Evolutionary conservation across 2,888 invertebrate genomes (phyloP).

Genomic region (Lycia hirtaria): DNA sequence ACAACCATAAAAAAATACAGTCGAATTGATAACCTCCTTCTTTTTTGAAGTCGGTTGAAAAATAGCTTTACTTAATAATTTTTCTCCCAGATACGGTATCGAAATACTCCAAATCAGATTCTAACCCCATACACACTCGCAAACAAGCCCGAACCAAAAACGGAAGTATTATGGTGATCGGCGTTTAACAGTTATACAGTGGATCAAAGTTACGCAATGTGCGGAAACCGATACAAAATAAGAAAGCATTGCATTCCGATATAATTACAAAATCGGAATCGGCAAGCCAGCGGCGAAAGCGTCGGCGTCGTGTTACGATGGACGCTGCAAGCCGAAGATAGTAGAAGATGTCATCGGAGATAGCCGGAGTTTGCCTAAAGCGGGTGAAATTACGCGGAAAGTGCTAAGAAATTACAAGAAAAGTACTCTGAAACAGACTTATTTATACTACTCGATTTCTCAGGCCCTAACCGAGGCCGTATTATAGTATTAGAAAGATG

Average conservation of each 20-base stretch:
- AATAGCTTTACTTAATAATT: no score
- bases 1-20: no score
- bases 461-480: no score
- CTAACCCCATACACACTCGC: neutral
- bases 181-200: conserved; percentile 38
- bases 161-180: conserved; percentile 65
- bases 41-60: no score
- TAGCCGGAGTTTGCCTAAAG: conserved; percentile 5
- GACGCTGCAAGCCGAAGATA: neutral
- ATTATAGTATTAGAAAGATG: no score
- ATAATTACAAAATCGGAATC: conserved; percentile 72
- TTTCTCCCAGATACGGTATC: neutral
- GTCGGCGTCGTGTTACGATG: conserved; percentile 64
- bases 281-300: conserved; percentile 71
- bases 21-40: no score
- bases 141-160: conserved; percentile 48
- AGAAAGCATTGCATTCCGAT: conserved; percentile 78
- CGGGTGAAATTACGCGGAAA: conserved; percentile 19
- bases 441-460: no score
- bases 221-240: conserved; percentile 74
- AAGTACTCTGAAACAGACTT: no score
- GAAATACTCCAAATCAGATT: neutral
- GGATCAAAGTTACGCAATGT: conserved; percentile 60
- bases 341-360: no score
- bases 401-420: no score